These are phyloP conservation scores for Emesis russula DNA, from an alignment of 2,888 invertebrate genomes.

Conservation along the genomic window DNA sequence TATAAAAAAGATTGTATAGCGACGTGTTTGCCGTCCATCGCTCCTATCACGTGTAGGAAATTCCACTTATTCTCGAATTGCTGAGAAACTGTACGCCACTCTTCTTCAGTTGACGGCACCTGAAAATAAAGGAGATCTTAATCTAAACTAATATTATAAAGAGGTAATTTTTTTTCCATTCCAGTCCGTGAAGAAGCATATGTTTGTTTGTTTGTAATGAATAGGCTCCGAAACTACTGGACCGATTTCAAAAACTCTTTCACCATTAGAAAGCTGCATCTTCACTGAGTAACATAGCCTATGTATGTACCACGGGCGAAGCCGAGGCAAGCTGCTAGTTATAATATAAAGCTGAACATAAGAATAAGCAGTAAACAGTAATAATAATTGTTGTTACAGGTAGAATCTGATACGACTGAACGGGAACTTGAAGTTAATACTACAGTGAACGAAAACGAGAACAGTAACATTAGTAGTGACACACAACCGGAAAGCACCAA, in stretches of 20 bases:
- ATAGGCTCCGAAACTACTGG: no score
- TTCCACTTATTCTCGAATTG: constrained; percentile 29
- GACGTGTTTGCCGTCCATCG: constrained; percentile 36
- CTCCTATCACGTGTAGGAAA: constrained; percentile 22
- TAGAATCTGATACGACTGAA: constrained; percentile 70
- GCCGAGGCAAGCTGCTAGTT: background rate
- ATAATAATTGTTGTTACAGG: constrained; percentile 71
- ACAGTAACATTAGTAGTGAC: constrained; percentile 76
- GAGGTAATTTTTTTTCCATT: no score
- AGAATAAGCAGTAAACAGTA: constrained; percentile 62
- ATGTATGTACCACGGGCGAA: no score
- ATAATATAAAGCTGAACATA: constrained; percentile 59
- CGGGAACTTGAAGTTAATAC: constrained; percentile 57
- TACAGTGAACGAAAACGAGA: constrained; percentile 76
- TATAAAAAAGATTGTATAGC: constrained; percentile 69
- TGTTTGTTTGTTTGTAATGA: no score
- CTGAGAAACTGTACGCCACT: constrained; percentile 42
- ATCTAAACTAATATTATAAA: no score
- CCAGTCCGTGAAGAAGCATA: no score
- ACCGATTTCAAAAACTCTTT: no score
- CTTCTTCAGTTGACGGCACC: constrained; percentile 66
- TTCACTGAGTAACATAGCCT: no score
- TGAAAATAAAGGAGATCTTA: constrained; percentile 58
- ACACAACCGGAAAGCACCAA: constrained; percentile 65
- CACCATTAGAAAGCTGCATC: no score